Conservation (phyloP, 2,113 vertebrate genomes). For the Sarotherodon lohbergeri region DNA sequence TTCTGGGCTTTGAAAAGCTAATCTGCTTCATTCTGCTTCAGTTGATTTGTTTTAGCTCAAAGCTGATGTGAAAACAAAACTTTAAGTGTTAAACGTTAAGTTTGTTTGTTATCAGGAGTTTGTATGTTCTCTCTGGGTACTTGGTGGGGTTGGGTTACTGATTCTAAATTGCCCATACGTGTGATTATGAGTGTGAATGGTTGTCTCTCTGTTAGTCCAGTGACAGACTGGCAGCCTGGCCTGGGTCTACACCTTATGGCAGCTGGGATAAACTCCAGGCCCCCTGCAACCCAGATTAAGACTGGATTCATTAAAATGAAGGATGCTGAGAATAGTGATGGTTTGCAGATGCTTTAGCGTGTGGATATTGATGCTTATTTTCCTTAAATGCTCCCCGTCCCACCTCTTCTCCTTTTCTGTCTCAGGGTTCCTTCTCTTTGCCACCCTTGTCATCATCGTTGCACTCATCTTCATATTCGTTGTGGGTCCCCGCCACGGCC, state of each 20-base stretch:
- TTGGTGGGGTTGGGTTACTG: not conserved
- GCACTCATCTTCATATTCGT: slow-evolving; percentile 91
- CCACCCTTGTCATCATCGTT: slow-evolving; percentile 84
- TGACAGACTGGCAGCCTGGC: not conserved
- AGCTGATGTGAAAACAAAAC: not conserved
- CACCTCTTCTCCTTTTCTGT: no score
- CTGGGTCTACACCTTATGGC: not conserved
- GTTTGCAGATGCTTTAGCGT: not conserved
- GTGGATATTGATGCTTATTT: not conserved
- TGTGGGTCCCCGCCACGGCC: slow-evolving; percentile 90
- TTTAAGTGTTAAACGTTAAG: not conserved
- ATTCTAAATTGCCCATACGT: not conserved
- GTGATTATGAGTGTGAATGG: not conserved
- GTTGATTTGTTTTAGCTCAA: not conserved
- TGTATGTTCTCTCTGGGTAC: not conserved
- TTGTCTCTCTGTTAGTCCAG: not conserved
- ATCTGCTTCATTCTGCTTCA: not conserved
- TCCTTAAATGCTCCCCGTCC: not conserved
- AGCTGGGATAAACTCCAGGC: not conserved
- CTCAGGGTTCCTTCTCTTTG: slow-evolving; percentile 88
- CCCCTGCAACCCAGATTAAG: not conserved
- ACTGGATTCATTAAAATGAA: not conserved
- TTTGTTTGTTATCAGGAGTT: not conserved
- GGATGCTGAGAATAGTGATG: not conserved
- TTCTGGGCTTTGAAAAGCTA: not conserved